phyloP scores from a whole-genome alignment of 1,140 invertebrate genomes.

The Subanguina moxae region DNA sequence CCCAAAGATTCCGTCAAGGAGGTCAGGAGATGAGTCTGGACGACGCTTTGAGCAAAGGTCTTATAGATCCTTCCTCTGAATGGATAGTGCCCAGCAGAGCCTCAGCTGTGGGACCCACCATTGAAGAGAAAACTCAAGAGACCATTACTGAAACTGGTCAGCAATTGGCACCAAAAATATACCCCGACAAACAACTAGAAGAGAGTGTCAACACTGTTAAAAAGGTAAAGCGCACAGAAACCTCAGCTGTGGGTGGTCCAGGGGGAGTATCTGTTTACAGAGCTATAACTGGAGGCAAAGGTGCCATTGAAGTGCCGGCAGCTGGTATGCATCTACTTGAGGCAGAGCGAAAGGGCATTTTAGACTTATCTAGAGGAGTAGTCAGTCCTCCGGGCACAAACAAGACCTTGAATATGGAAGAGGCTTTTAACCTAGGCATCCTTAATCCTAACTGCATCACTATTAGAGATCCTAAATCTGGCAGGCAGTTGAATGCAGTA shows the following conservation, averaged over 20 bases:
- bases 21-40: conserved; percentile 72
- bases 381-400: conserved; percentile 65
- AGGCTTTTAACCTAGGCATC: conserved; percentile 72
- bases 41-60: conserved; percentile 69
- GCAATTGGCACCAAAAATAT: conserved; percentile 61
- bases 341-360: conserved; percentile 75
- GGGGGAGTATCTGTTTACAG: conserved; percentile 56
- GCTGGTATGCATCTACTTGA: conserved; percentile 67
- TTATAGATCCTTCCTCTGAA: conserved; percentile 60
- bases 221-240: conserved; percentile 54
- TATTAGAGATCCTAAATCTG: conserved; percentile 76
- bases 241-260: conserved; percentile 55
- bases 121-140: conserved; percentile 67
- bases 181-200: conserved; percentile 51
- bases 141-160: conserved; percentile 66
- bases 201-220: conserved; percentile 58
- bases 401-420: conserved; percentile 67
- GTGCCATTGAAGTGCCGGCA: conserved; percentile 55
- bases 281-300: conserved; percentile 58
- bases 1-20: conserved; percentile 75
- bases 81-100: conserved; percentile 65
- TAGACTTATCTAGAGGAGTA: conserved; percentile 71
- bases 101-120: conserved; percentile 60
- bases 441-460: conserved; percentile 73
- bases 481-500: conserved; percentile 73